Conservation (phyloP, 2,888 invertebrate genomes). For the Ypsolopha sequella region DNA sequence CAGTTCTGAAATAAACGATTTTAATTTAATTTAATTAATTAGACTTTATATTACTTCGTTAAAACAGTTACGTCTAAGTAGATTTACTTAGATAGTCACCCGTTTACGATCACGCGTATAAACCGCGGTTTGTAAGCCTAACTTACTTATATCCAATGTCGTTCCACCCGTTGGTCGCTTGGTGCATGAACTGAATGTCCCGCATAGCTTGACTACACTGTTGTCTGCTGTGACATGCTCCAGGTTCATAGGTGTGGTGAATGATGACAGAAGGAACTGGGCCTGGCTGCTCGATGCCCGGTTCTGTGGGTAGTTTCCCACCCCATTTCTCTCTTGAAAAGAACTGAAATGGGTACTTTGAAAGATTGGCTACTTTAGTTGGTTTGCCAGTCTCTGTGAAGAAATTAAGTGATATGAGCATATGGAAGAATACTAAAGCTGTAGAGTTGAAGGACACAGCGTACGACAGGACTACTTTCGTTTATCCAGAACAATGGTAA, state of each 20-base stretch:
- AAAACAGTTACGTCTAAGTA: too few relatives aligned
- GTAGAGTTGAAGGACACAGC: too few relatives aligned
- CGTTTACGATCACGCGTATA: too few relatives aligned
- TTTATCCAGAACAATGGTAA: too few relatives aligned
- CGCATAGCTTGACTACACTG: constrained; percentile 72
- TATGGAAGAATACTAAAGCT: too few relatives aligned
- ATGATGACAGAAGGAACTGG: constrained; percentile 75
- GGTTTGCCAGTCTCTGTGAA: background rate
- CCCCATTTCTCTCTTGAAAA: constrained; percentile 70
- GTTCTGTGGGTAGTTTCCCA: constrained; percentile 59
- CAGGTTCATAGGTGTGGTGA: constrained; percentile 76
- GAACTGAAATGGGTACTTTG: constrained; percentile 12
- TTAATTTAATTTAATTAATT: too few relatives aligned
- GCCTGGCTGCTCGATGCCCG: constrained; percentile 44
- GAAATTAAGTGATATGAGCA: too few relatives aligned
- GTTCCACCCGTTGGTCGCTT: constrained; percentile 69
- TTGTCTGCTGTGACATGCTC: constrained; percentile 61
- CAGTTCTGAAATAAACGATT: too few relatives aligned
- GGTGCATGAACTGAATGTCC: constrained; percentile 75
- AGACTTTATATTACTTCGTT: too few relatives aligned
- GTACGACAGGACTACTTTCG: too few relatives aligned
- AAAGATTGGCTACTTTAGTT: background rate
- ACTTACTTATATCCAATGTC: constrained; percentile 75
- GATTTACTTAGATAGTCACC: too few relatives aligned
- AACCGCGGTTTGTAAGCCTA: too few relatives aligned